A percentile compares a stretch with the other conserved stretches of the same genome.
phyloP scores from a whole-genome alignment of 2,888 invertebrate species.

The Calameuta idolon region DNA sequence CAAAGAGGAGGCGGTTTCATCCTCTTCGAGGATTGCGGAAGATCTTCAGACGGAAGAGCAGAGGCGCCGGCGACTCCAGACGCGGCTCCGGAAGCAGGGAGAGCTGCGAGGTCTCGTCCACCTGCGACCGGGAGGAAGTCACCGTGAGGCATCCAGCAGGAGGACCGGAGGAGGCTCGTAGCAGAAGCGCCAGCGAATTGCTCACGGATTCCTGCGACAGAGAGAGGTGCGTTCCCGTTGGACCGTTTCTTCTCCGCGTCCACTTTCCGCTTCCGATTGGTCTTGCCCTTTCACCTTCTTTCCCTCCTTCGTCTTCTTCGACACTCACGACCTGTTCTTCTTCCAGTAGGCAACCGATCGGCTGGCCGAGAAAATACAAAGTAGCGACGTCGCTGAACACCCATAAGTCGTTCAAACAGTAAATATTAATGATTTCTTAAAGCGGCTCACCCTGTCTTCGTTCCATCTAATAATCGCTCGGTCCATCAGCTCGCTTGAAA shows the following conservation, averaged over 20 bases:
- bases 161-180: conserved; percentile 66
- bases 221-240: conserved; percentile 46
- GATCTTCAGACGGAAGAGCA: conserved; percentile 76
- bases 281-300: not conserved
- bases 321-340: conserved; percentile 1
- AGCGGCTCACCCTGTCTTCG: too few relatives aligned
- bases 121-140: conserved; percentile 65
- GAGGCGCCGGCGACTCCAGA: conserved; percentile 64
- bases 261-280: not conserved
- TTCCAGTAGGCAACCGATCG: conserved; percentile 32
- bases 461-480: too few relatives aligned
- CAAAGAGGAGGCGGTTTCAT: conserved; percentile 74
- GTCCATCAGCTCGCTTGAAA: too few relatives aligned
- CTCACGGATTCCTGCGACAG: conserved; percentile 70
- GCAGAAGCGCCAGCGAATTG: conserved; percentile 76
- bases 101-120: conserved; percentile 43
- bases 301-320: not conserved
- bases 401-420: conserved; percentile 43
- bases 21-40: conserved; percentile 76
- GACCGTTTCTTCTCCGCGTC: not conserved
- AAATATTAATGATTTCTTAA: conserved; percentile 33
- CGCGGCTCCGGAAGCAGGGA: conserved; percentile 40
- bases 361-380: conserved; percentile 42
- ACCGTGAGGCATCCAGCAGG: conserved; percentile 69
- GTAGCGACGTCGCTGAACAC: conserved; percentile 36